Base-by-base conservation (phyloP, 2,888 invertebrate species). In the Mythimna pallens region DNA sequence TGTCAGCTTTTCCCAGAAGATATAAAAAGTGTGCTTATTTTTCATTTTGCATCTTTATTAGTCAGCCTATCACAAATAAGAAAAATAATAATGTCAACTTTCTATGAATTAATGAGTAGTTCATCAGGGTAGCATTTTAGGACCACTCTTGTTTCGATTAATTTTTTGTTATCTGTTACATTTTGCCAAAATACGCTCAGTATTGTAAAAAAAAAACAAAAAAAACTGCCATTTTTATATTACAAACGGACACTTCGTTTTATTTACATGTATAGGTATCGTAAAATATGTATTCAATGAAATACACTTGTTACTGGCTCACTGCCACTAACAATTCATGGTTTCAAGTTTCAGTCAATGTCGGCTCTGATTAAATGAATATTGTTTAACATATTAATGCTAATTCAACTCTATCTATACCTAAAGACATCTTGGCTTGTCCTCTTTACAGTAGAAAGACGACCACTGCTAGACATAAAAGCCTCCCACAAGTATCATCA, bases 311-410 rank as follows among this genome's bases (percentile, higher is more conserved):
- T 25, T 36, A 40, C n/a, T 25, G n/a, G 17, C 17, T 47, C 17
- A 7, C 2, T 47, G 47, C 8, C 4, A 43, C 50, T 34, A 7
- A 10, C 17, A 22, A 66, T 47, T 70, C 34, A n/a, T 57, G 36
- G 50, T 58, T 40, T 70, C 61, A 43, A 17, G 17, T 63, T 62
- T 47, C 70, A 62, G 1, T 2, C 71, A 55, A 47, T 17, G 34
- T 47, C n/a, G 20, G 54, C 22, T 5, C 20, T 52, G 17, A 25
- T 14, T 55, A 12, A 47, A 43, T n/a, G 62, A 40, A 8, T 58
- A n/a, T 30, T 17, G 9, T 36, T n/a, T 50, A 30, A 30, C 40
- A 50, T 7, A 36, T n/a, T 14, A 17, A 20, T 63, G 54, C 34
- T 5, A 55, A 62, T n/a, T 52, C 40, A 34, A 25, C 55, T 6